These are phyloP conservation scores for Eufriesea mexicana DNA, from an alignment of 1,140 invertebrate genomes.

Conservation along the genomic window DNA sequence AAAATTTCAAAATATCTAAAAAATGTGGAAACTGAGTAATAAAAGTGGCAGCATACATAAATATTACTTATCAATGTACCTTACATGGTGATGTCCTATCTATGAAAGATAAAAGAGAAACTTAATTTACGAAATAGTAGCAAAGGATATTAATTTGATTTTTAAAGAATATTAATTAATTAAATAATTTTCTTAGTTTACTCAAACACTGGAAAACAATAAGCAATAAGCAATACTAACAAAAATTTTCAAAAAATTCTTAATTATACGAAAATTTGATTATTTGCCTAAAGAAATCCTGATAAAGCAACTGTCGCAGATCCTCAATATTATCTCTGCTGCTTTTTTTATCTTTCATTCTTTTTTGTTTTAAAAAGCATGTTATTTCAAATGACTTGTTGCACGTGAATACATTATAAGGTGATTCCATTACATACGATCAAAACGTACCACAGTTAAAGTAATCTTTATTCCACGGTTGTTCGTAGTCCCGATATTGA, in stretches of 20 bases:
- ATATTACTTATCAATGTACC: neutral
- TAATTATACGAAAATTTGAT: neutral
- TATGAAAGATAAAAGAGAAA: neutral
- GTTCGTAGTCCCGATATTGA: constrained; percentile 82
- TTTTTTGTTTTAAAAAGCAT: neutral
- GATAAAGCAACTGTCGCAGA: neutral
- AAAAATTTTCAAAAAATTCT: neutral
- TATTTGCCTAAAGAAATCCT: neutral
- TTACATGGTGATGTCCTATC: neutral
- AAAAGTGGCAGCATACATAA: neutral
- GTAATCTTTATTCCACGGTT: constrained; percentile 78
- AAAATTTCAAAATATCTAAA: neutral
- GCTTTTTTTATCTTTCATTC: neutral
- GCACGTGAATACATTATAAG: neutral
- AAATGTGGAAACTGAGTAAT: neutral
- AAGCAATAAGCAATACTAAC: neutral
- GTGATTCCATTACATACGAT: neutral
- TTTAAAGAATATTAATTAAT: too few relatives aligned
- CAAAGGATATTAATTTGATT: neutral
- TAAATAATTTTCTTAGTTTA: too few relatives aligned
- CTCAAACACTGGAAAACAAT: neutral
- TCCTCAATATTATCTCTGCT: neutral
- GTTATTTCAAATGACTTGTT: neutral
- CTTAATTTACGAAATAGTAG: neutral
- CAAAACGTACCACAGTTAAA: constrained; percentile 72